Evolutionary conservation across 2,888 invertebrate species (phyloP), one percentile per base, ranked within the genome.

Genomic region (Drosophila neotestacea): DNA sequence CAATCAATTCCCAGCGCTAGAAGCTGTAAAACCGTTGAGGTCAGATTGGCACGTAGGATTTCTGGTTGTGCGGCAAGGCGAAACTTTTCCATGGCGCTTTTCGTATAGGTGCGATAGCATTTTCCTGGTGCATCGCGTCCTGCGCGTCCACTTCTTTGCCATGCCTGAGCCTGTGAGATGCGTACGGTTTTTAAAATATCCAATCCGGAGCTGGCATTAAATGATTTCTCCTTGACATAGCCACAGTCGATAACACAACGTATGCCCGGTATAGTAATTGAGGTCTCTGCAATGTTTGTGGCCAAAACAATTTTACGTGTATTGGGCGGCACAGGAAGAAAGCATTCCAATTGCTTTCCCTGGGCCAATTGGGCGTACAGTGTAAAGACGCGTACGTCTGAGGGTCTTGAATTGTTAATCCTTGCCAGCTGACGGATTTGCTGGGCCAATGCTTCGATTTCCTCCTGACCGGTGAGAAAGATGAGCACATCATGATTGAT

Each of bases 271-370:
- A 99, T 99, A 0, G 99, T 99, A 32, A 99, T 95, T 3, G 99
- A 99, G 0, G 99, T 98, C 93, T 99, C 99, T 0, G 99, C 99
- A 75, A 99, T 97, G 92, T 99, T 99, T 34, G 99, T 99, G 6
- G 98, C 96, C 52, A 99, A 94, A 32, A 99, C 96, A 28, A 99
- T 95, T 93, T 99, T 99, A 59, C 99, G 94, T 16, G 95, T 95
- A 66, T 96, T 96, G 4, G 94, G 93, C 3, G 96, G 95, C 1
- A 95, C 94, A 0, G 95, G 94, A 68, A 95, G 94, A 94, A 98
- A 98, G 22, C 97, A 98, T 90, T 96, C 96, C 89, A 98, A 93
- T 93, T 99, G 98, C 85, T 97, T 97, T 22, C 95, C 93, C 42
- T 96, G 95, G 0, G 98, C 96, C 63, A 99, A 93, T 71, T 98